These are phyloP conservation scores for Magallana angulata DNA, from an alignment of 1,140 invertebrate species.

Conservation along the genomic window DNA sequence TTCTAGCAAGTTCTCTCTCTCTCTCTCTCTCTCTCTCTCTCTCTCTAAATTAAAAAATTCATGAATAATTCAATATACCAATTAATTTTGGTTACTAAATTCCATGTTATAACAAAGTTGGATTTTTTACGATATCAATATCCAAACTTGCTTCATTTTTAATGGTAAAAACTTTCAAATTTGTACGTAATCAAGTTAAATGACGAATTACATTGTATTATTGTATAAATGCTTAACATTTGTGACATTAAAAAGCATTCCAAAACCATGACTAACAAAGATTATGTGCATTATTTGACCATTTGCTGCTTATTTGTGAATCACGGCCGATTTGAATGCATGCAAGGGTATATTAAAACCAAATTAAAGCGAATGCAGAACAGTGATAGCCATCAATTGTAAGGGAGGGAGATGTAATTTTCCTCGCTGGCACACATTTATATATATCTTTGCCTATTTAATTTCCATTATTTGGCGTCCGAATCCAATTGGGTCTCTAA, in stretches of 20 bases:
- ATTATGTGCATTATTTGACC: neutral
- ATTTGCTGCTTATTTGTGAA: constrained; percentile 3
- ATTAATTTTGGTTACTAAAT: too few species aligned
- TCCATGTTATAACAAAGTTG: too few species aligned
- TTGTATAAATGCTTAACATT: neutral
- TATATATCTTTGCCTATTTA: neutral
- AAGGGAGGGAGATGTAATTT: neutral
- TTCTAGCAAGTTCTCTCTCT: too few species aligned
- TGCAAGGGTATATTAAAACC: neutral
- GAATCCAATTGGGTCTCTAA: neutral
- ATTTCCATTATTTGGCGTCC: constrained; percentile 19
- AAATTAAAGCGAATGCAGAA: constrained; percentile 24
- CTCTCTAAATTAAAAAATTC: too few species aligned
- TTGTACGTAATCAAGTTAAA: too few species aligned
- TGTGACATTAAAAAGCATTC: neutral
- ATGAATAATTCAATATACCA: too few species aligned
- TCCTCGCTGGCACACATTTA: constrained; percentile 10
- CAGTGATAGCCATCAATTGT: neutral
- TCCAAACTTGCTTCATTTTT: too few species aligned
- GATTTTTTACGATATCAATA: too few species aligned
- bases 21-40: too few species aligned
- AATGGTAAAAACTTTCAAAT: too few species aligned
- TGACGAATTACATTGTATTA: too few species aligned
- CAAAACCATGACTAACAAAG: constrained; percentile 4
- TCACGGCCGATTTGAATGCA: constrained; percentile 10